Evolutionary conservation across 2,113 vertebrate genomes (phyloP).

Genomic region (Chaetops frenatus): DNA sequence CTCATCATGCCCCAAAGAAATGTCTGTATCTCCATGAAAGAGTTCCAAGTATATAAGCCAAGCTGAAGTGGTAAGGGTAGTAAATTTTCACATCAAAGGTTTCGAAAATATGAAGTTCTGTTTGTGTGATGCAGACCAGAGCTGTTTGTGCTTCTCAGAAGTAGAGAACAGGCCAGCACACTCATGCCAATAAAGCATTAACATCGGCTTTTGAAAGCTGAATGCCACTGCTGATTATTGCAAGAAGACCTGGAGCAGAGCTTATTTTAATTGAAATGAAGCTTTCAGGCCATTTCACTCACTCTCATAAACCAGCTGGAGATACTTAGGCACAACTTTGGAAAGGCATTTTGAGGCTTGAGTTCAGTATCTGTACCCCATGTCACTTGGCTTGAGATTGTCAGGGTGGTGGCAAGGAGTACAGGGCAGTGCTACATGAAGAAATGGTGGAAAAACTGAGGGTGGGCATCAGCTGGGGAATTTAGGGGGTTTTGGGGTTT

Average conservation of each 20-base stretch:
- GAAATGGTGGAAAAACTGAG: not conserved
- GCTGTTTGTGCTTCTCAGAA: not conserved
- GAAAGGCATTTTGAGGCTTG: not conserved
- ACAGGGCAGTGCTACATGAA: rapidly evolving
- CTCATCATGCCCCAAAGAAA: constrained; percentile 23
- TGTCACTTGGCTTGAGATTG: not conserved
- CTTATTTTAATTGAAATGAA: constrained; percentile 9
- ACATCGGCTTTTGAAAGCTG: not conserved
- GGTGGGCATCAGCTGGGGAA: not conserved
- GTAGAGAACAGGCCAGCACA: not conserved
- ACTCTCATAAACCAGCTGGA: not conserved
- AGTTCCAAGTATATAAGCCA: not conserved
- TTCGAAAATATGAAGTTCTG: not conserved
- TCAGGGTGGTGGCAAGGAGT: not conserved
- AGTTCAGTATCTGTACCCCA: not conserved
- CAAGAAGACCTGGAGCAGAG: not conserved
- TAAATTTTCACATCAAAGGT: constrained; percentile 8
- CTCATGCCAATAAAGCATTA: not conserved
- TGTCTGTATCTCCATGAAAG: not conserved
- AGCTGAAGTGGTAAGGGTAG: not conserved
- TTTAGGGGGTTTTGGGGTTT: not conserved
- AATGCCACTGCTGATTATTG: not conserved
- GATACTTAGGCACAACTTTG: not conserved
- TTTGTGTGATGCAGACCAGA: not conserved
- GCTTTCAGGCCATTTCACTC: not conserved